Base-by-base conservation (phyloP, 2,888 invertebrate species). In the Nasonia oneida region DNA sequence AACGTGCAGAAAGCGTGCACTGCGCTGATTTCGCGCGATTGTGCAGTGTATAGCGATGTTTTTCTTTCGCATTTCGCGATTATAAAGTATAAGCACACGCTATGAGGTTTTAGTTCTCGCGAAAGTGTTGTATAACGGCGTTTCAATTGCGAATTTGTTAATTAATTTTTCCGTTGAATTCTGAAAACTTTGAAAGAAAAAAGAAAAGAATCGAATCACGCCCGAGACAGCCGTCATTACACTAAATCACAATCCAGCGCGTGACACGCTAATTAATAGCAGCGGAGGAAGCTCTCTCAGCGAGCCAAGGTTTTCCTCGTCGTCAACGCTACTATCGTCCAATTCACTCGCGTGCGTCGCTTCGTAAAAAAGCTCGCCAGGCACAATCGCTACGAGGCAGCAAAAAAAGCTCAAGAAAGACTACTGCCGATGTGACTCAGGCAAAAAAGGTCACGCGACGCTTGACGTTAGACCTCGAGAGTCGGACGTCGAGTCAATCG, bases 381-480 rank as follows among this genome's bases (percentile, higher is more conserved):
- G 29, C 29, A 29, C 29, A n/a, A 57, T 18, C 15, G 10, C 57
- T n/a, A 6, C 57, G 6, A 15, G 29, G 29, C 29, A 1, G 29
- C 29, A 15, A 57, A 57, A 57, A 57, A 57, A 18, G 57, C n/a
- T 14, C 64, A 29, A 64, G 10, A 23, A 23, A n/a, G 64, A 64
- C 29, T 29, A 29, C 29, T 29, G 64, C 5, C 3, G 57, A 15
- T 64, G 18, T 18, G 53, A 15, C 18, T 53, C 53, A 5, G 53
- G 15, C 18, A 53, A 18, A 15, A 18, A 53, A 53, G 18, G 18
- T 2, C 18, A 53, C 15, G 3, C 53, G 47, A 47, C 3, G 15
- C 53, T 29, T 64, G 64, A 64, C 64, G 64, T 64, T 64, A 64
- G 64, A 64, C 64, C 64, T 64, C 64, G 64, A 64, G 29, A 2